Conservation (phyloP, 2,888 invertebrate genomes). For the Fabriciana adippe region DNA sequence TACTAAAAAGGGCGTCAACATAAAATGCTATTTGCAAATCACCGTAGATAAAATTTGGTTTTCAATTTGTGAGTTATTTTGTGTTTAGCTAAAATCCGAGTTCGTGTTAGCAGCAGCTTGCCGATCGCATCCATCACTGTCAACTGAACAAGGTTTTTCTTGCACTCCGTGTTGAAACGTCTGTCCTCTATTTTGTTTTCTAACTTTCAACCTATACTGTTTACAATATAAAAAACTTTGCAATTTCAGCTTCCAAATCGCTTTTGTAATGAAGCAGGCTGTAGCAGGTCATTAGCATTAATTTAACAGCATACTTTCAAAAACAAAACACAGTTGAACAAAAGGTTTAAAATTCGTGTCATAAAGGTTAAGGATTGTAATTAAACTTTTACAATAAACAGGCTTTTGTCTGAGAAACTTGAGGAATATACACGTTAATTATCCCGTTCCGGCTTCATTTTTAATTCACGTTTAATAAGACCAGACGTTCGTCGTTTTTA, state of each 20-base stretch:
- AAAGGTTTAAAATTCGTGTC: not conserved
- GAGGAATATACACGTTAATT: too few species aligned
- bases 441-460: too few species aligned
- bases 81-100: constrained; percentile 45
- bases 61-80: constrained; percentile 25
- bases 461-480: too few species aligned
- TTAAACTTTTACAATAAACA: constrained; percentile 2
- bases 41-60: constrained; percentile 27
- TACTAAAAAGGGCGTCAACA: constrained; percentile 30
- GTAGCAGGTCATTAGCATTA: not conserved
- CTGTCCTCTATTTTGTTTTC: constrained; percentile 71
- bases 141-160: constrained; percentile 73
- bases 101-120: constrained; percentile 56
- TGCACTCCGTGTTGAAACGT: constrained; percentile 63
- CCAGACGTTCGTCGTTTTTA: too few species aligned
- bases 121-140: constrained; percentile 75
- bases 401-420: not conserved
- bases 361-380: not conserved
- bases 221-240: constrained; percentile 39
- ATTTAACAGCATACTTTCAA: not conserved
- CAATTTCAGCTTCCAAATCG: constrained; percentile 1
- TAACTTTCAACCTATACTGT: constrained; percentile 69
- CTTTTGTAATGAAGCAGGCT: not conserved
- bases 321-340: not conserved
- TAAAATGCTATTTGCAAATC: constrained; percentile 36